Evolutionary conservation across 2,888 invertebrate species (phyloP).

Genomic region (Eudasyphora cyanicolor): DNA sequence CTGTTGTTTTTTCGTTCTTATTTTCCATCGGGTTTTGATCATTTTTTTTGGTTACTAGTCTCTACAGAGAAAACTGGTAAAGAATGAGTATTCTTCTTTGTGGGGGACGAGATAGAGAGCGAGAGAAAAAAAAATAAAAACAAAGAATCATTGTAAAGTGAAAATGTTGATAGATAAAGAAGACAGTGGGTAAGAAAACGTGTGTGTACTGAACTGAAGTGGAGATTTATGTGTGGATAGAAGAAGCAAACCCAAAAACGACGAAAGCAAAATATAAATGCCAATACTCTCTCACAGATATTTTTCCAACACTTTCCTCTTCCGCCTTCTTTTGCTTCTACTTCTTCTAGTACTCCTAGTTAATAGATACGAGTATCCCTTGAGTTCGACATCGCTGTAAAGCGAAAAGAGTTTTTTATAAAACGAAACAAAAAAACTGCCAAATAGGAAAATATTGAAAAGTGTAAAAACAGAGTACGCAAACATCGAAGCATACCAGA

Average conservation of each 20-base stretch:
- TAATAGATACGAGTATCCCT: conserved; percentile 28
- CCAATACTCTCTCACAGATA: conserved; percentile 41
- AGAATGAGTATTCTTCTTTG: not conserved
- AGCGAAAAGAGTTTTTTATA: conserved; percentile 6
- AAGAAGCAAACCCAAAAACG: conserved; percentile 58
- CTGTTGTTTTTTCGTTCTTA: conserved; percentile 36
- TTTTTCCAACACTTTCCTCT: no score
- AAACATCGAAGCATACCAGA: no score
- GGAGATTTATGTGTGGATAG: not conserved
- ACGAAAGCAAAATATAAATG: conserved; percentile 47
- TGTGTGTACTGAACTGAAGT: no score
- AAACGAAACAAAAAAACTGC: conserved; percentile 17
- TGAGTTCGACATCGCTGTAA: conserved; percentile 15
- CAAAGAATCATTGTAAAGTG: conserved; percentile 24
- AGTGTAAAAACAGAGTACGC: no score
- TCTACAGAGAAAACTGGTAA: conserved; percentile 18
- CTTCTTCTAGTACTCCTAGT: conserved; percentile 9
- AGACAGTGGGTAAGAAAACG: not conserved
- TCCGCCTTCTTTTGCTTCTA: not conserved
- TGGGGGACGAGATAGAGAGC: not conserved
- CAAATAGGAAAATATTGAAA: no score
- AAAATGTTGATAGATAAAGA: conserved; percentile 40
- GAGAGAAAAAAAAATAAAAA: not conserved
- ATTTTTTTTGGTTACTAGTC: not conserved
- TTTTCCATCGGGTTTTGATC: conserved; percentile 27